Percentiles rank a stretch among this genome's conserved stretches.
Evolutionary conservation across 2,797 vertebrate species (phyloP).

Genomic region (Rhinophrynus dorsalis): DNA sequence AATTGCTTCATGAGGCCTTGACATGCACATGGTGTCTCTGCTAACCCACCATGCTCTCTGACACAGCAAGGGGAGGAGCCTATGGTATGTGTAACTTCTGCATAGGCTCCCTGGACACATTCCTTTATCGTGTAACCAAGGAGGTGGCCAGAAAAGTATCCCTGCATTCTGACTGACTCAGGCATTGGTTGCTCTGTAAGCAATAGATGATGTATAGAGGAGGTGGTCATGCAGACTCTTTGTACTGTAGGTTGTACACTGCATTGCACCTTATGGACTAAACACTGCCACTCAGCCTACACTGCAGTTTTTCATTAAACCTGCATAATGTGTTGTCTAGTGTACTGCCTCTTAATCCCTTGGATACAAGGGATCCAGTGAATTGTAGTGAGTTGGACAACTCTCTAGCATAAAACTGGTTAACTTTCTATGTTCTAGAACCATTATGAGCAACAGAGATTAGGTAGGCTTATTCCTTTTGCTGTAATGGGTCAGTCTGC

Average conservation of each 20-base stretch:
- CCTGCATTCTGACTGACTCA: neutral
- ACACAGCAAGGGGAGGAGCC: neutral
- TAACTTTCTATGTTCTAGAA: too few relatives aligned
- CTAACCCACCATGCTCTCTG: neutral
- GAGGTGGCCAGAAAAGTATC: neutral
- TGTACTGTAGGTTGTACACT: slow-evolving; percentile 13
- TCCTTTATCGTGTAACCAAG: neutral
- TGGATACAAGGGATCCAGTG: too few relatives aligned
- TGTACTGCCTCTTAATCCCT: neutral
- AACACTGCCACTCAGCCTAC: slow-evolving; percentile 12
- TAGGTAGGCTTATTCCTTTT: too few relatives aligned
- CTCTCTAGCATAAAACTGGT: too few relatives aligned
- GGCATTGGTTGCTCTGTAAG: neutral
- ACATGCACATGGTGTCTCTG: neutral
- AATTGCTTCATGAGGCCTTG: neutral
- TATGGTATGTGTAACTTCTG: neutral
- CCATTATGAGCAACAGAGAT: too few relatives aligned
- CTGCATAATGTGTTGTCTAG: neutral
- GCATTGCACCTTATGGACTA: slow-evolving; percentile 24
- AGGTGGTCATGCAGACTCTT: neutral
- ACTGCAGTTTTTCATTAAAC: slow-evolving; percentile 21
- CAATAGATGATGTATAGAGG: neutral
- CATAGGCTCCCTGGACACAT: neutral
- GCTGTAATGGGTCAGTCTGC: too few relatives aligned
- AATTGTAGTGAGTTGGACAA: too few relatives aligned